A percentile compares a stretch with the other conserved stretches of the same genome.
Evolutionary conservation across 1,140 invertebrate species (phyloP).

Genomic region (Geopemphigus sp.): DNA sequence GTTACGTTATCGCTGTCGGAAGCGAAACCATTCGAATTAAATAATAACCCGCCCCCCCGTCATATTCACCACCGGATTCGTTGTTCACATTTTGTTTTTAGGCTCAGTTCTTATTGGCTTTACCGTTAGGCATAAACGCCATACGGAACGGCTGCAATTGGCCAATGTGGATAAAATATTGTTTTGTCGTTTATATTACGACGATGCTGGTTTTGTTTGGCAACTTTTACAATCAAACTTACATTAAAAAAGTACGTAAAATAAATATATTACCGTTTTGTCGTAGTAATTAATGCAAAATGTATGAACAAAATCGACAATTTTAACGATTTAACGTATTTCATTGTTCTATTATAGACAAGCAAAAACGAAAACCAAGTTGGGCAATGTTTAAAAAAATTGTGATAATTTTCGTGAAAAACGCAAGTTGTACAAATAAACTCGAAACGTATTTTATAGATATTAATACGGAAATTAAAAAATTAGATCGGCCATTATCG

Average conservation of each 20-base stretch:
- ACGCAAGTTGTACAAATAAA: neutral
- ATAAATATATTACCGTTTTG: neutral
- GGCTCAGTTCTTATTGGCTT: conserved; percentile 26
- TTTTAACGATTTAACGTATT: neutral
- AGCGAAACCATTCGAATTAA: no score
- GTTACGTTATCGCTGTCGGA: no score
- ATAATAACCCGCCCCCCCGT: no score
- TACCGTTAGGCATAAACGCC: conserved; percentile 29
- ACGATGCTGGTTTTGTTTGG: conserved; percentile 41
- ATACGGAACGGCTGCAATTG: conserved; percentile 16
- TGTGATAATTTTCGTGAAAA: neutral
- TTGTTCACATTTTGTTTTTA: conserved; percentile 6
- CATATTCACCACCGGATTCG: no score
- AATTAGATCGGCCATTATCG: conserved; percentile 1
- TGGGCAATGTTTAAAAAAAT: conserved; percentile 21
- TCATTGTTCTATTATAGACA: neutral
- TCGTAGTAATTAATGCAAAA: neutral
- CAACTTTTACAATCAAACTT: conserved; percentile 37
- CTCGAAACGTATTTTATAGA: neutral
- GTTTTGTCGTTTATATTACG: conserved; percentile 26
- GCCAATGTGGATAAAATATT: conserved; percentile 34
- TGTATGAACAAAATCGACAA: neutral
- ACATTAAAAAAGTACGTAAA: conserved; percentile 25
- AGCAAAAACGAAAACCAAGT: neutral
- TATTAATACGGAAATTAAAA: neutral